Conservation (phyloP, 1,140 invertebrate genomes). For the Cherax destructor region DNA sequence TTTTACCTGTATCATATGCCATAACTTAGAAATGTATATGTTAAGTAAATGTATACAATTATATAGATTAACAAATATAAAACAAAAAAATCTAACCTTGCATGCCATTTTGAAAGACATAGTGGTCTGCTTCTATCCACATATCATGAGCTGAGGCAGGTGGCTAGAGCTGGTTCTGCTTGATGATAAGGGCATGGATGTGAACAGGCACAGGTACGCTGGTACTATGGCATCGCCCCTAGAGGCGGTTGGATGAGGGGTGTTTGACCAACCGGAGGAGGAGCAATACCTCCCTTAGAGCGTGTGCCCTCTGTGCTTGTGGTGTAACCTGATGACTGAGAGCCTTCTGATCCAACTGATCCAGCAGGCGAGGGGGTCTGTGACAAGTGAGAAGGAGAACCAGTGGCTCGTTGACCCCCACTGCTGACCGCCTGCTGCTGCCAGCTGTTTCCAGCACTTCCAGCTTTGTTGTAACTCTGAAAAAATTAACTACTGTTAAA, state of each 20-base stretch:
- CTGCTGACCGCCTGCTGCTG: constrained; percentile 3
- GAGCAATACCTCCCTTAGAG: constrained; percentile 50
- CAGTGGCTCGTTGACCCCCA: constrained; percentile 76
- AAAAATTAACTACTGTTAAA: background rate
- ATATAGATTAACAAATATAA: background rate
- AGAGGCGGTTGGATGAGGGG: constrained; percentile 54
- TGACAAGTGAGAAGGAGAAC: constrained; percentile 86
- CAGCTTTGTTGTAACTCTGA: constrained; percentile 31
- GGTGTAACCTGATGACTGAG: constrained; percentile 84
- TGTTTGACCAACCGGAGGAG: constrained; percentile 43
- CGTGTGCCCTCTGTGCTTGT: constrained; percentile 77
- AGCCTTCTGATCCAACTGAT: constrained; percentile 86
- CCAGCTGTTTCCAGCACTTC: constrained; percentile 20
- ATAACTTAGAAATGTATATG: no score
- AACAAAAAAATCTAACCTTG: constrained; percentile 79
- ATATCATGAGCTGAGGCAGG: constrained; percentile 84
- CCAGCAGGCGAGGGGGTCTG: constrained; percentile 89
- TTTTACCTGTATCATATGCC: background rate
- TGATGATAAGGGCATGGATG: constrained; percentile 82
- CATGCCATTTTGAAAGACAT: constrained; percentile 82
- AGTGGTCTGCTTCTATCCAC: constrained; percentile 86
- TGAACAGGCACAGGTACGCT: constrained; percentile 27
- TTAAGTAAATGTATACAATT: no score
- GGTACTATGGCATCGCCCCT: constrained; percentile 29
- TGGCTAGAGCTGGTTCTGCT: constrained; percentile 82